A percentile compares a stretch with the other conserved stretches of the same genome.
Evolutionary conservation across 1,140 invertebrate species (phyloP).

Genomic region (Cydia strobilella): DNA sequence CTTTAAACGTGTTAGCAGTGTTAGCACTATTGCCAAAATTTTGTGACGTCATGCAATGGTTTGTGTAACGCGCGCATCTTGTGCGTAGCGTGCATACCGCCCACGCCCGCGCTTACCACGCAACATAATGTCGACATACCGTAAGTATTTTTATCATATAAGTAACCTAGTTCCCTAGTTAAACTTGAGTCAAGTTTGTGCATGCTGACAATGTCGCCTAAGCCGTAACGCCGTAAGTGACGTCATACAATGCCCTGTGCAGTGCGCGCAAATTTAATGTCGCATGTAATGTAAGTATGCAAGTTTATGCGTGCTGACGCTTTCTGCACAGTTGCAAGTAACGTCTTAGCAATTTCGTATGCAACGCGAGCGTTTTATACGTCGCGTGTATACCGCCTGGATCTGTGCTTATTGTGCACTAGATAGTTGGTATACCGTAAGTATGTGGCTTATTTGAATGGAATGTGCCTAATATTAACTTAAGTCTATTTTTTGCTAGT

Average conservation of each 20-base stretch:
- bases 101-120: no score
- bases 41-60: no score
- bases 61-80: no score
- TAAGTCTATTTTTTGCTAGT: no score
- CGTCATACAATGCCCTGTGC: slow-evolving; percentile 97
- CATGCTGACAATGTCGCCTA: slow-evolving; percentile 92
- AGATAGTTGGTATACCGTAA: slow-evolving; percentile 61
- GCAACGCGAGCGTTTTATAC: slow-evolving; percentile 95
- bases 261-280: slow-evolving; percentile 96
- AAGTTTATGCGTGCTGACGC: slow-evolving; percentile 88
- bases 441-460: slow-evolving; percentile 39
- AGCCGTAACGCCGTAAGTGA: slow-evolving; percentile 97
- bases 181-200: slow-evolving; percentile 90
- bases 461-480: no score
- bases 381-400: slow-evolving; percentile 92
- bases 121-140: no score
- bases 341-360: slow-evolving; percentile 97
- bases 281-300: slow-evolving; percentile 64
- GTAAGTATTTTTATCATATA: no score
- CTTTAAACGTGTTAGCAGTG: no score
- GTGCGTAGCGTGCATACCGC: no score
- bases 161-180: slow-evolving; percentile 56
- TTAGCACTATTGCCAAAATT: no score
- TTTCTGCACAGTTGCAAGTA: slow-evolving; percentile 95
- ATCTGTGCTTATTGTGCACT: slow-evolving; percentile 57